These are phyloP conservation scores for Athripsodes cinereus DNA, from an alignment of 2,888 invertebrate species.

Conservation along the genomic window DNA sequence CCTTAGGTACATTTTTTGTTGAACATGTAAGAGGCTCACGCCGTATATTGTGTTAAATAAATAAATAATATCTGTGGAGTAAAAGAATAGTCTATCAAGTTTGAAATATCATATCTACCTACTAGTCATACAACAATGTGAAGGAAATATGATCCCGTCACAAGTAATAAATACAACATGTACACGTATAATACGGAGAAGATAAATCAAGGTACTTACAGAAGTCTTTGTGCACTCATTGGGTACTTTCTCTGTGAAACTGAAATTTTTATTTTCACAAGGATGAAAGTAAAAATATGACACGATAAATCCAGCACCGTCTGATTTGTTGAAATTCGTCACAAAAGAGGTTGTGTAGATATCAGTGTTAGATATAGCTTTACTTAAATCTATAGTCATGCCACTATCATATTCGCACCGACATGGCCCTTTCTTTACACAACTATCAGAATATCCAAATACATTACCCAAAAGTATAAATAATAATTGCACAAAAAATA, in stretches of 20 bases:
- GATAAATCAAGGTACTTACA: no score
- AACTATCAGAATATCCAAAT: constrained; percentile 27
- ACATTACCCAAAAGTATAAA: background rate
- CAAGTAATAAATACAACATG: no score
- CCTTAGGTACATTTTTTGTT: no score
- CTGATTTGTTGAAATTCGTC: constrained; percentile 31
- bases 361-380: constrained; percentile 29
- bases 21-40: no score
- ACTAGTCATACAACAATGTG: no score
- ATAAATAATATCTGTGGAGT: no score
- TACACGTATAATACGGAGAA: no score
- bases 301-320: constrained; percentile 32
- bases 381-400: constrained; percentile 44
- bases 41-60: no score
- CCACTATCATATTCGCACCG: constrained; percentile 41
- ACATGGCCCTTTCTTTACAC: constrained; percentile 39
- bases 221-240: constrained; percentile 31
- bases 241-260: constrained; percentile 30
- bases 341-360: constrained; percentile 35
- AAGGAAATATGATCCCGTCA: no score
- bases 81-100: no score
- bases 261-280: constrained; percentile 35
- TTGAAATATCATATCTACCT: no score
- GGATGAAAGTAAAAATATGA: constrained; percentile 40
- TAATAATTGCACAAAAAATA: constrained; percentile 11